Evolutionary conservation across 2,113 vertebrate species (phyloP).

Genomic region (Proteles cristata): DNA sequence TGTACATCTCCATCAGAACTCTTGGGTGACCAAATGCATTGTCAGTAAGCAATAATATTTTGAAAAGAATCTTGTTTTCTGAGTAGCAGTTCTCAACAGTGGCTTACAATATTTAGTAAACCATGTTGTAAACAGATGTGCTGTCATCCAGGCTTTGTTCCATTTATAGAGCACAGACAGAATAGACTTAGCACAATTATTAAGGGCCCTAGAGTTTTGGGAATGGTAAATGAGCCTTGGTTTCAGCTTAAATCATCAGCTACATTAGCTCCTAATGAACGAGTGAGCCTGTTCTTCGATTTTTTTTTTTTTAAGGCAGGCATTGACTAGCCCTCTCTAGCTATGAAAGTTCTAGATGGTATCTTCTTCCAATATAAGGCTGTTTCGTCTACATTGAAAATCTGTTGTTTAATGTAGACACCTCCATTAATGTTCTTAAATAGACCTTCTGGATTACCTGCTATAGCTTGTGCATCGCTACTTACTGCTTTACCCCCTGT

Average conservation of each 20-base stretch:
- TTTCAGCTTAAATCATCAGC: not conserved
- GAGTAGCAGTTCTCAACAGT: not conserved
- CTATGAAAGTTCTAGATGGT: not conserved
- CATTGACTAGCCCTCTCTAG: not conserved
- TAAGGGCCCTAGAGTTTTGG: not conserved
- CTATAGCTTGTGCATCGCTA: not conserved
- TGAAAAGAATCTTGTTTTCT: not conserved
- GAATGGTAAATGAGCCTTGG: not conserved
- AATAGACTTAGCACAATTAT: not conserved
- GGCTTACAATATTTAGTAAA: not conserved
- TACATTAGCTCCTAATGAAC: not conserved
- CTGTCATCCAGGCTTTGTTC: not conserved
- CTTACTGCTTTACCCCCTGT: not conserved
- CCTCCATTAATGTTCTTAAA: not conserved
- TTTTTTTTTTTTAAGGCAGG: not conserved
- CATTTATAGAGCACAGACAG: not conserved
- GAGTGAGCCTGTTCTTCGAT: not conserved
- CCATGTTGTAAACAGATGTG: not conserved
- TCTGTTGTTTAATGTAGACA: not conserved
- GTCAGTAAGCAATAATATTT: not conserved
- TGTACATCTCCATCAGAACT: too few relatives aligned
- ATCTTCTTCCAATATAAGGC: not conserved
- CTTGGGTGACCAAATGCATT: not conserved
- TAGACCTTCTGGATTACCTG: not conserved
- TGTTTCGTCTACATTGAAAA: not conserved